Percentiles rank a stretch among this genome's conserved stretches.
Evolutionary conservation across 1,140 invertebrate species (phyloP).

Genomic region (Camponotus vicinus): DNA sequence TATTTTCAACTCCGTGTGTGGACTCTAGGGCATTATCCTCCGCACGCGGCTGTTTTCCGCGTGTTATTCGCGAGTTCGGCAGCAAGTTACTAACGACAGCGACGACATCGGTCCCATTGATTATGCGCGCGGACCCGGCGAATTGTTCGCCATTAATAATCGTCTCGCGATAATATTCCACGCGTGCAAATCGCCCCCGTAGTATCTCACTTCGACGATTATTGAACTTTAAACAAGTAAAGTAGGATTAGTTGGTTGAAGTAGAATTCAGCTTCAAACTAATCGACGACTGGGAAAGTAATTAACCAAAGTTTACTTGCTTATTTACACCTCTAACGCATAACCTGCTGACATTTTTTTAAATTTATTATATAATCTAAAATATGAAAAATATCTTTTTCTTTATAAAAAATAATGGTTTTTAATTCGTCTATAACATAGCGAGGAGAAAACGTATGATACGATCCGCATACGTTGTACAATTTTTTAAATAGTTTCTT

Average conservation of each 20-base stretch:
- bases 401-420: neutral
- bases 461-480: neutral
- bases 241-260: slow-evolving; percentile 8
- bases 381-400: neutral
- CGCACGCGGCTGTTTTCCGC: slow-evolving; percentile 49
- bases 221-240: slow-evolving; percentile 3
- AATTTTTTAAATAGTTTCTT: slow-evolving; percentile 17
- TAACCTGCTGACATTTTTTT: neutral
- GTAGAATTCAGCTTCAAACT: neutral
- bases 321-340: neutral
- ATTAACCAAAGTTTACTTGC: neutral
- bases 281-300: neutral
- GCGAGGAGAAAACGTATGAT: neutral
- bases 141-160: slow-evolving; percentile 46
- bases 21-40: slow-evolving; percentile 29
- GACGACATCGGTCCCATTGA: slow-evolving; percentile 42
- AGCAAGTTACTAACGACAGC: slow-evolving; percentile 28
- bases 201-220: slow-evolving; percentile 7
- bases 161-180: slow-evolving; percentile 42
- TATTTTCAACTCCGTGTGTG: slow-evolving; percentile 43
- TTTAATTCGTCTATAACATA: neutral
- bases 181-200: slow-evolving; percentile 10
- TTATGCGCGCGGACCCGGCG: slow-evolving; percentile 3
- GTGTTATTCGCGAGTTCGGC: neutral
- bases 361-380: neutral